Evolutionary conservation across 2,888 invertebrate genomes (phyloP).

Genomic region (Heteromurus nitidus): DNA sequence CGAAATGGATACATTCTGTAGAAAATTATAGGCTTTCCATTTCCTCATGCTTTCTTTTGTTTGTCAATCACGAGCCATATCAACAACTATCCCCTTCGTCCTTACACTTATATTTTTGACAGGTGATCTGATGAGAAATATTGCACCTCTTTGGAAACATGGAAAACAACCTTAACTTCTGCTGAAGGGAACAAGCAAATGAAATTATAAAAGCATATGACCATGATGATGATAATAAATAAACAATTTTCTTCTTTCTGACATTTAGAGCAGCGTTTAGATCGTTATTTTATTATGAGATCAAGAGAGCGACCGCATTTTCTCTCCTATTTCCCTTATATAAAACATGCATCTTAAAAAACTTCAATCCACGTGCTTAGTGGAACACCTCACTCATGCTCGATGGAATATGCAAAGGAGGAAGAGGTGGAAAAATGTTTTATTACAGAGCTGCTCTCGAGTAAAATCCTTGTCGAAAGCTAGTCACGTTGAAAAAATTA

Average conservation of each 20-base stretch:
- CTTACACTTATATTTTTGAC: conserved; percentile 14
- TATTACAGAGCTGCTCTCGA: conserved; percentile 11
- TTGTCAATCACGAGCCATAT: conserved; percentile 6
- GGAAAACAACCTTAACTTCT: neutral
- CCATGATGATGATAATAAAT: conserved; percentile 15
- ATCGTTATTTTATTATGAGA: conserved; percentile 51
- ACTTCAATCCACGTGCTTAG: neutral
- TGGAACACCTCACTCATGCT: neutral
- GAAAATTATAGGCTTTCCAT: conserved; percentile 1
- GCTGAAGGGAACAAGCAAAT: conserved; percentile 4
- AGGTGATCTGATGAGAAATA: conserved; percentile 38
- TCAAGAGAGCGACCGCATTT: conserved; percentile 19
- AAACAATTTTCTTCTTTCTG: conserved; percentile 13
- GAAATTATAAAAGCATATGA: neutral
- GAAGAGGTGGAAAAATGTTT: conserved; percentile 31
- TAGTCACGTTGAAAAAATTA: conserved; percentile 34
- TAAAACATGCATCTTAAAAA: neutral
- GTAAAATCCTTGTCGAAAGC: conserved; percentile 41
- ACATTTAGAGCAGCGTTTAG: conserved; percentile 20
- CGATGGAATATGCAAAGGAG: neutral
- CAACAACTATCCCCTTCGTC: neutral
- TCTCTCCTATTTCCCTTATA: no score
- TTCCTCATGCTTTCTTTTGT: neutral
- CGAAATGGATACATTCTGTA: no score
- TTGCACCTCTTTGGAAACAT: no score